phyloP scores from a whole-genome alignment of 92 coral and sea anemone species.

The Micromussa lordhowensis region DNA sequence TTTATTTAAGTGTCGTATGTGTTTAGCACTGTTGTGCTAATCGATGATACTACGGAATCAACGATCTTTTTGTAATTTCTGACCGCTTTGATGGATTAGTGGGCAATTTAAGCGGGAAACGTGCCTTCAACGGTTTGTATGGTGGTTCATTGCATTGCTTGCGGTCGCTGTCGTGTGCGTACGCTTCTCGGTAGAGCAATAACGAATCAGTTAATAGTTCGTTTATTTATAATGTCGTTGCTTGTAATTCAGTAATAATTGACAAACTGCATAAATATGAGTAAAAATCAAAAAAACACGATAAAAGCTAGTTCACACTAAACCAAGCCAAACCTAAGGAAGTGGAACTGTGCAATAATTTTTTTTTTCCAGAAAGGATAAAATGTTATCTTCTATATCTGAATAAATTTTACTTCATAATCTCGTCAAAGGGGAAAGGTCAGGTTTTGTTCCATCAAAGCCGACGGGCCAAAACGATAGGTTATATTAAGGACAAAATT shows the following conservation, averaged over 20 bases:
- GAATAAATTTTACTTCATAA: background rate
- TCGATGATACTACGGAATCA: too few relatives aligned
- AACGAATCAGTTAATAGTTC: background rate
- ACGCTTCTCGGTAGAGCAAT: background rate
- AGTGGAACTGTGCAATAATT: background rate
- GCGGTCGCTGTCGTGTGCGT: background rate
- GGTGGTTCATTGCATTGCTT: background rate
- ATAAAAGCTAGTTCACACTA: background rate
- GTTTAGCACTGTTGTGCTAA: too few relatives aligned
- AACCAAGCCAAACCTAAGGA: background rate
- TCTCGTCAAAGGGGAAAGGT: background rate
- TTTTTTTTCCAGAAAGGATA: background rate
- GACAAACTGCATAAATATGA: slow-evolving; percentile 4
- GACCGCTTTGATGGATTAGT: too few relatives aligned
- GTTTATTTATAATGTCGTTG: background rate
- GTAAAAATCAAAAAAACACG: slow-evolving; percentile 1
- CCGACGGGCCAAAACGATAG: background rate
- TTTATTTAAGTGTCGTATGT: too few relatives aligned
- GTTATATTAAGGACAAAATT: background rate
- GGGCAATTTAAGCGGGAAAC: too few relatives aligned
- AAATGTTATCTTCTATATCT: background rate
- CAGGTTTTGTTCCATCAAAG: background rate
- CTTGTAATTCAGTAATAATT: background rate
- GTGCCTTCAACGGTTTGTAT: too few relatives aligned
- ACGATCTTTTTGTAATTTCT: background rate